Base-by-base conservation (phyloP, 1,140 invertebrate species). In the Triops cancriformis region DNA sequence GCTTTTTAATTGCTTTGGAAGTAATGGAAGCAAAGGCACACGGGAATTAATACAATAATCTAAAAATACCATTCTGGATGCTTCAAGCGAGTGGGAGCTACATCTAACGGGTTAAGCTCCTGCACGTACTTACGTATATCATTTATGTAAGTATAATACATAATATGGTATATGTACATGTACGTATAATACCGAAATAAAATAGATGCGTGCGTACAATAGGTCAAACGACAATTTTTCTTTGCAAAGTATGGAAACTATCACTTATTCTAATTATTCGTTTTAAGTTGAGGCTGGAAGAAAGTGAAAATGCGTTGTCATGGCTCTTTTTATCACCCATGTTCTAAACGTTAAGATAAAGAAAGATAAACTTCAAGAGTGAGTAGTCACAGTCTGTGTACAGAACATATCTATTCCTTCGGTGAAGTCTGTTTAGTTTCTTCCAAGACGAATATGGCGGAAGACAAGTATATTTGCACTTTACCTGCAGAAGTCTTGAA, bases 301-400 rank as follows among this genome's bases (percentile, higher is more conserved):
- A 75, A 26, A 12, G 28, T 9, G 5, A 75, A 31, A 31, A n/a
- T 75, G 74, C 31, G 37, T 9, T 26, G 37, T 28, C 28, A 42
- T 42, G 74, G 26, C 1, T 45, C n/a, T 42, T 75, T n/a, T 41
- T 45, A 75, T 45, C 43, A 37, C 43, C 73, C 9, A 31, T 31
- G 74, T 12, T 10, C 26, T 31, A 26, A 72, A 85, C 84, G 78
- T 84, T 86, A 10, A 85, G 83, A 28, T 85, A 83, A 85, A 86
- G 0, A 86, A 86, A 79, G 51, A 64, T 64, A 64, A 9, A 18
- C 14, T 64, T 14, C 18, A 23, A 64, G 23, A 64, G 5, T 64
- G 51, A 18, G 10, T 64, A 6, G 9, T 64, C 7, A 4, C 7
- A n/a, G n/a, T 18, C 18, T 6, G 14, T 64, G n/a, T 18, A 9